Conservation (phyloP, 1,140 invertebrate species). For the Diachasma alloeum region DNA sequence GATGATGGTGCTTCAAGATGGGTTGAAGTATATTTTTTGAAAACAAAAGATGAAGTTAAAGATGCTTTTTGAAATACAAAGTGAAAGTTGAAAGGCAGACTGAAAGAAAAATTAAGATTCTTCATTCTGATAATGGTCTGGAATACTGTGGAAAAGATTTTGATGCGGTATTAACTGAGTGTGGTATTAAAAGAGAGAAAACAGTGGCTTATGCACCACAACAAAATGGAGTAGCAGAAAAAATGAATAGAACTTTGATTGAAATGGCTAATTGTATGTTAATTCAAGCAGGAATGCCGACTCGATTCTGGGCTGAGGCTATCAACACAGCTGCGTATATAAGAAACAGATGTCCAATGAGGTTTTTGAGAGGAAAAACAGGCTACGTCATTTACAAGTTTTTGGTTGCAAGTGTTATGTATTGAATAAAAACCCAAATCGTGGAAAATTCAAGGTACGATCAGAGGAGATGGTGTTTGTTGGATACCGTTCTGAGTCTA, state of each 20-base stretch:
- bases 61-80: conserved; percentile 49
- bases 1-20: conserved; percentile 57
- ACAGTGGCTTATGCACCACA: conserved; percentile 60
- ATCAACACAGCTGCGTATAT: conserved; percentile 52
- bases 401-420: too few species aligned
- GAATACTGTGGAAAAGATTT: conserved; percentile 55
- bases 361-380: conserved; percentile 41
- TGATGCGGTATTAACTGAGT: conserved; percentile 36
- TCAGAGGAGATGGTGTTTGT: too few species aligned
- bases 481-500: too few species aligned
- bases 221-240: conserved; percentile 62
- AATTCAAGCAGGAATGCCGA: conserved; percentile 35
- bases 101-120: conserved; percentile 45
- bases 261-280: conserved; percentile 57
- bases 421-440: too few species aligned
- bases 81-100: conserved; percentile 48
- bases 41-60: conserved; percentile 53
- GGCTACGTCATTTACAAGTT: too few species aligned
- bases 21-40: conserved; percentile 52
- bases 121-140: conserved; percentile 60
- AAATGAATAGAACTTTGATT: conserved; percentile 55
- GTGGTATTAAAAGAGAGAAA: conserved; percentile 53
- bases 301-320: conserved; percentile 56
- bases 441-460: too few species aligned
- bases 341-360: conserved; percentile 54